Conservation (phyloP, 2,113 vertebrate genomes). For the Nerophis lumbriciformis region DNA sequence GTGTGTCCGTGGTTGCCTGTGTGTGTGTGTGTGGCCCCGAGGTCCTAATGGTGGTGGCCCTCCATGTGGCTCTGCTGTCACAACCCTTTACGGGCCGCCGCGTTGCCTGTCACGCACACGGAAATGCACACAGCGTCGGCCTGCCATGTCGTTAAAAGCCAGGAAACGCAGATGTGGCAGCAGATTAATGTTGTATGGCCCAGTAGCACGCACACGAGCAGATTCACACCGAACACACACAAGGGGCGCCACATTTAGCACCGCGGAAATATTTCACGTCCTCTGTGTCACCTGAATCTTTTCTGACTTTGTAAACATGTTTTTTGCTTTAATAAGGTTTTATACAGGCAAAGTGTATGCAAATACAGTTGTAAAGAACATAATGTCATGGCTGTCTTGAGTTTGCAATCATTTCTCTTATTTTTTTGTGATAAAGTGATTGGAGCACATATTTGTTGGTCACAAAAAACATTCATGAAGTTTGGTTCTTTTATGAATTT, state of each 20-base stretch:
- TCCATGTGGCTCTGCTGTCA: conserved; percentile 61
- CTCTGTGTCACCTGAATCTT: conserved; percentile 20
- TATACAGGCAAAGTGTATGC: too few relatives aligned
- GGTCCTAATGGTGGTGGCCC: conserved; percentile 59
- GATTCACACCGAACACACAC: conserved; percentile 25
- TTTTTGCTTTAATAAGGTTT: neutral
- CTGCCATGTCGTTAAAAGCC: conserved; percentile 67
- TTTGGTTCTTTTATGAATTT: too few relatives aligned
- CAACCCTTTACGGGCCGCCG: conserved; percentile 56
- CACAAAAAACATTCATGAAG: too few relatives aligned
- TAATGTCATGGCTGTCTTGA: too few relatives aligned
- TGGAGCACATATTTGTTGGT: too few relatives aligned
- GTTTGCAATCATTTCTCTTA: too few relatives aligned
- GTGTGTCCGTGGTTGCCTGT: conserved; percentile 1
- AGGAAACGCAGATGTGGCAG: conserved; percentile 67
- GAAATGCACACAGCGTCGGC: conserved; percentile 29
- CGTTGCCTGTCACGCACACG: conserved; percentile 52
- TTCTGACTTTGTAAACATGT: neutral
- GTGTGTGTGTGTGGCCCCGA: conserved; percentile 31
- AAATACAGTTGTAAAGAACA: too few relatives aligned
- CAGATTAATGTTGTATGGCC: conserved; percentile 71
- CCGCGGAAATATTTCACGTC: conserved; percentile 15
- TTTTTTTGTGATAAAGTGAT: too few relatives aligned
- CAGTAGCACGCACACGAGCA: conserved; percentile 31
- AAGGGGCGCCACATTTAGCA: conserved; percentile 8